phyloP scores from a whole-genome alignment of 2,888 invertebrate genomes.

The Spilarctia lutea region DNA sequence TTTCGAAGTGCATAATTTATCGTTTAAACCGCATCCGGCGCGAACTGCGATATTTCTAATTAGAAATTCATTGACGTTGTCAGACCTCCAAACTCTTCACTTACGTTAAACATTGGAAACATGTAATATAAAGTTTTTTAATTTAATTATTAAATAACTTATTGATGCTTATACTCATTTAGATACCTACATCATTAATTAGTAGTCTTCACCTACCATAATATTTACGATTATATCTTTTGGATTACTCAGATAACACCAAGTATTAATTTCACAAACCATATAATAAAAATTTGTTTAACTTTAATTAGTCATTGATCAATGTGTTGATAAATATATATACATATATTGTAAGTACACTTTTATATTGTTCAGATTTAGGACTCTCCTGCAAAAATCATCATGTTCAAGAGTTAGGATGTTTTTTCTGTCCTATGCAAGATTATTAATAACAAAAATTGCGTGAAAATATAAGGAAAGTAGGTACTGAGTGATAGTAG shows the following conservation, averaged over 20 bases:
- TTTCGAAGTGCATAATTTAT: conserved; percentile 83
- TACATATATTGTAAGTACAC: too few relatives aligned
- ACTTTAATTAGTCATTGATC: conserved; percentile 3
- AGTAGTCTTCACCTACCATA: conserved; percentile 31
- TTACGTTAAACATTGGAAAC: not conserved
- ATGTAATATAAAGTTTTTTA: conserved; percentile 4
- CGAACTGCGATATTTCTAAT: conserved; percentile 76
- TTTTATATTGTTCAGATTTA: not conserved
- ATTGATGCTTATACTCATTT: conserved; percentile 15
- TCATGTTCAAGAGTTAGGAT: not conserved
- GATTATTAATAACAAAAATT: not conserved
- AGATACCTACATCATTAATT: conserved; percentile 5
- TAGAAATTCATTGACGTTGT: conserved; percentile 78
- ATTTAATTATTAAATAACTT: conserved; percentile 27
- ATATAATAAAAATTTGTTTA: conserved; percentile 34
- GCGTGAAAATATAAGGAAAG: conserved; percentile 22
- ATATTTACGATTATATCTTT: conserved; percentile 38
- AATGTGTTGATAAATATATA: not conserved
- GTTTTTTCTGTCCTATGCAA: not conserved
- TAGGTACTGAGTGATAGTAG: conserved; percentile 20
- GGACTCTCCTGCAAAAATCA: not conserved
- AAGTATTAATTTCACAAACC: conserved; percentile 37
- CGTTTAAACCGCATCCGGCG: conserved; percentile 79
- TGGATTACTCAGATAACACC: conserved; percentile 28
- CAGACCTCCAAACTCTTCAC: conserved; percentile 55